Percentiles rank a stretch among this genome's conserved stretches.
Conservation (phyloP, 2,888 invertebrate species). For the Drosophila nr. fundita region DNA sequence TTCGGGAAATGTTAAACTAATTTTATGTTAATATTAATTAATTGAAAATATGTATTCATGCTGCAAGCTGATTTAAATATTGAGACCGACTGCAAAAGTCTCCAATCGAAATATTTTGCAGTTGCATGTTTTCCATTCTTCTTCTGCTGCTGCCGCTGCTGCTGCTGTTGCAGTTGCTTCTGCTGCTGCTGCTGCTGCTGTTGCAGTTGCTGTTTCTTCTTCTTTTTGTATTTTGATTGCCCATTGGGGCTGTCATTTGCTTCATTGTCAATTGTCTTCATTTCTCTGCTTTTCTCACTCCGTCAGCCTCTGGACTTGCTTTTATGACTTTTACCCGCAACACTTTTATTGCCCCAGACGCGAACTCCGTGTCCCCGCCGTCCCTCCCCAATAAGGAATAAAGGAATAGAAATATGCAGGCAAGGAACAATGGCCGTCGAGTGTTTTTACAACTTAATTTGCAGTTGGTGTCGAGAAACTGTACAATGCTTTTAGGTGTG, state of each 20-base stretch:
- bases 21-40: slow-evolving; percentile 7
- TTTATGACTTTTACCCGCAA: slow-evolving; percentile 74
- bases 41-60: neutral
- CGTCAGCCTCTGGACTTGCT: slow-evolving; percentile 47
- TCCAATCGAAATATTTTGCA: slow-evolving; percentile 7
- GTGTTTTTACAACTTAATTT: slow-evolving; percentile 73
- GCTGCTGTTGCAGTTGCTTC: neutral
- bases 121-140: neutral
- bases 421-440: slow-evolving; percentile 50
- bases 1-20: neutral
- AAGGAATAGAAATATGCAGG: slow-evolving; percentile 6
- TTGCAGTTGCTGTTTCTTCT: neutral
- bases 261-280: slow-evolving; percentile 75
- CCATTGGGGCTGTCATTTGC: slow-evolving; percentile 70
- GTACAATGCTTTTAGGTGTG: slow-evolving; percentile 68
- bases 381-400: neutral
- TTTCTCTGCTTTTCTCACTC: slow-evolving; percentile 37
- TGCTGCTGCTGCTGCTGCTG: neutral
- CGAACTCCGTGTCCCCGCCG: slow-evolving; percentile 4
- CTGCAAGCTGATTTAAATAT: slow-evolving; percentile 21
- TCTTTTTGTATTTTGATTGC: slow-evolving; percentile 32
- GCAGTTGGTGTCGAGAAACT: slow-evolving; percentile 60
- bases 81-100: slow-evolving; percentile 6
- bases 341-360: slow-evolving; percentile 68
- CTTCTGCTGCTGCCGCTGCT: neutral